These are phyloP conservation scores for Ceramica pisi DNA, from an alignment of 2,888 invertebrate species.

Conservation along the genomic window DNA sequence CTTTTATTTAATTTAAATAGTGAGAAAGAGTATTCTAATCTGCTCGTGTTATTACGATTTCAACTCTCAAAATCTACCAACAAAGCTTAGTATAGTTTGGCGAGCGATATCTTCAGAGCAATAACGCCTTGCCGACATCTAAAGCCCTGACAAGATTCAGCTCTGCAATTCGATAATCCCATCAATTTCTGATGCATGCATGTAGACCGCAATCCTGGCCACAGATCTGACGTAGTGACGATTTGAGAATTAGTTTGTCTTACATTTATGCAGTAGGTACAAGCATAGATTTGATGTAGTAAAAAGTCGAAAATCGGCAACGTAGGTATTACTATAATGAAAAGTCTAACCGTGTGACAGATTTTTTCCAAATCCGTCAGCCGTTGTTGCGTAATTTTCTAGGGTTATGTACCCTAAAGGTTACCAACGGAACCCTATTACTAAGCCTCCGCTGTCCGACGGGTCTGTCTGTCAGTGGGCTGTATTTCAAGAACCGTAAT, in stretches of 20 bases:
- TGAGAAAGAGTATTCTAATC: too few relatives aligned
- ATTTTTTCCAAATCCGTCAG: background rate
- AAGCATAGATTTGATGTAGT: background rate
- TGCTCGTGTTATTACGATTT: background rate
- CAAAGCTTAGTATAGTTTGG: background rate
- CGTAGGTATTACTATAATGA: background rate
- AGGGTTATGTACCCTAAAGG: too few relatives aligned
- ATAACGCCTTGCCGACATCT: background rate
- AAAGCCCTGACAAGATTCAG: background rate
- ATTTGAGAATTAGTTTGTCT: background rate
- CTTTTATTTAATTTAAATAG: too few relatives aligned
- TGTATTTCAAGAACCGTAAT: too few relatives aligned
- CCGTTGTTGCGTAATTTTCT: too few relatives aligned
- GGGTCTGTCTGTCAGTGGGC: too few relatives aligned
- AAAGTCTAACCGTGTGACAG: background rate
- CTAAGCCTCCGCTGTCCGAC: too few relatives aligned
- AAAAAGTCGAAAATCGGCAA: too few relatives aligned
- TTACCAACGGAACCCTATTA: too few relatives aligned
- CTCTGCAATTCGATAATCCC: constrained; percentile 16
- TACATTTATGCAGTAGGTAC: background rate
- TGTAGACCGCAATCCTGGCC: background rate
- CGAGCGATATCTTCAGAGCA: background rate
- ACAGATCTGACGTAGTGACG: background rate
- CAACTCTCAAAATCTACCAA: background rate
- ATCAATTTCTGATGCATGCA: constrained; percentile 27